Conservation (phyloP, 2,113 vertebrate genomes). For the Cryptomyrus ogoouensis region DNA sequence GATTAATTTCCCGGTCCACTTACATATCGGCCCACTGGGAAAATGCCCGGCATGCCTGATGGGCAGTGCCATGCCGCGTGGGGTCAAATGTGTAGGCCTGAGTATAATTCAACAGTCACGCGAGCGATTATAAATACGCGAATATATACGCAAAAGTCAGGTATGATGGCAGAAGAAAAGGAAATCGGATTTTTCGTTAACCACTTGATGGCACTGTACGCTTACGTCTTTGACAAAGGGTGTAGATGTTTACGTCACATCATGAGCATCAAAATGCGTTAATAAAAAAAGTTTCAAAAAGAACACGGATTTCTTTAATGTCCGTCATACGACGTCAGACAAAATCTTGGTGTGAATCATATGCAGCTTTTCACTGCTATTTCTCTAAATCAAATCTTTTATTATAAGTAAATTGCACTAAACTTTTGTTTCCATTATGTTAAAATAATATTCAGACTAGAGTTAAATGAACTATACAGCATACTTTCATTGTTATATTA, state of each 20-base stretch:
- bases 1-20: neutral
- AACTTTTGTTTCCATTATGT: neutral
- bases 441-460: neutral
- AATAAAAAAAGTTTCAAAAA: slow-evolving; percentile 9
- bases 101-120: neutral
- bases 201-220: slow-evolving; percentile 36
- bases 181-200: neutral
- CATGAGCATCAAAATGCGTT: slow-evolving; percentile 21
- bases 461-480: neutral
- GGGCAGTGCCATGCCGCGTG: neutral
- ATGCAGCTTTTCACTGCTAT: slow-evolving; percentile 8
- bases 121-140: neutral
- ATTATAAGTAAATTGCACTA: neutral
- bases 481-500: neutral
- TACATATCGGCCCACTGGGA: neutral
- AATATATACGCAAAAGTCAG: neutral
- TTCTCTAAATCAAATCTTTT: slow-evolving; percentile 2
- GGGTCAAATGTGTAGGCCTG: neutral
- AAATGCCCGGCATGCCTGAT: neutral
- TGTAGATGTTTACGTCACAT: neutral
- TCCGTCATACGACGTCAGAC: slow-evolving; percentile 61
- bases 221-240: neutral
- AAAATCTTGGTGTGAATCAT: slow-evolving; percentile 43
- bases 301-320: slow-evolving; percentile 32
- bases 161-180: neutral